Conservation (phyloP, 2,797 vertebrate genomes). For the Oreonectes daqikongensis region DNA sequence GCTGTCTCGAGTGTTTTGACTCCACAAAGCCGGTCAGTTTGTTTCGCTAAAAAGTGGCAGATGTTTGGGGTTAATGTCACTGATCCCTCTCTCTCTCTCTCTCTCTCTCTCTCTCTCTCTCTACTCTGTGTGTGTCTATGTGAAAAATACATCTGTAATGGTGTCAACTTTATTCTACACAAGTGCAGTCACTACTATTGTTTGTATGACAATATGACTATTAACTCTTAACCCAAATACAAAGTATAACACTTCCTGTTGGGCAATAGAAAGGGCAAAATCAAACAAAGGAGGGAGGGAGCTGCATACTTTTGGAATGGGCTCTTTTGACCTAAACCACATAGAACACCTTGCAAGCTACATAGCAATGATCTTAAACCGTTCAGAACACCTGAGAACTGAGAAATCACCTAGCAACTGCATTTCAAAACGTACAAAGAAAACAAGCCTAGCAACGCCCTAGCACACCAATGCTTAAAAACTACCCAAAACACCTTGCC, state of each 20-base stretch:
- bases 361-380: too few relatives aligned
- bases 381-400: too few relatives aligned
- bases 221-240: background rate
- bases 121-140: slow-evolving; percentile 4
- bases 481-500: too few relatives aligned
- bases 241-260: background rate
- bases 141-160: background rate
- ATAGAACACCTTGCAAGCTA: background rate
- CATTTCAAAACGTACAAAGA: too few relatives aligned
- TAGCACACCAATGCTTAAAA: too few relatives aligned
- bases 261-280: background rate
- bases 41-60: slow-evolving; percentile 34
- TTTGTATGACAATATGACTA: too few relatives aligned
- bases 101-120: background rate
- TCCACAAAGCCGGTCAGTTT: slow-evolving; percentile 21
- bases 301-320: background rate
- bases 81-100: background rate
- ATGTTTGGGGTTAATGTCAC: slow-evolving; percentile 37
- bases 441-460: too few relatives aligned
- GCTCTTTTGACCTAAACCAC: background rate
- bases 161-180: slow-evolving; percentile 38
- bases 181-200: background rate
- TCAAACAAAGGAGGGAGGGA: background rate
- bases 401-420: too few relatives aligned
- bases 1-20: slow-evolving; percentile 21